Conservation (phyloP, 2,797 vertebrate genomes). For the Brachymystax lenok region DNA sequence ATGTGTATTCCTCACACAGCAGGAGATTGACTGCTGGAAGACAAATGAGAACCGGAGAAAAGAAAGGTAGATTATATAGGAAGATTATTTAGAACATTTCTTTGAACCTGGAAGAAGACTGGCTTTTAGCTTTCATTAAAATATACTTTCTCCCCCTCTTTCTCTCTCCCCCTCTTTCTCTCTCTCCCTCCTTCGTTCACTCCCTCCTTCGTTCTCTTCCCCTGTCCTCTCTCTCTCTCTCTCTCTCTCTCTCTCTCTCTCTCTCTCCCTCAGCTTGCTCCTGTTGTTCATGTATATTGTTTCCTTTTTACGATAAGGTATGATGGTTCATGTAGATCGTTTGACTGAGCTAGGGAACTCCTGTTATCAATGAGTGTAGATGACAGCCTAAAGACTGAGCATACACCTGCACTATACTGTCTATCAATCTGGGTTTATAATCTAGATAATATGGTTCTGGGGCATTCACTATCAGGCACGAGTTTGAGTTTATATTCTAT, state of each 20-base stretch:
- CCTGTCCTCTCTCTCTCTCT: not conserved
- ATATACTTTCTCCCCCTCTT: not conserved
- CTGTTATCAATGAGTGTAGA: not conserved
- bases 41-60: not conserved
- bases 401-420: too few species aligned
- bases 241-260: not conserved
- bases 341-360: not conserved
- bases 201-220: not conserved
- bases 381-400: too few species aligned
- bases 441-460: not conserved
- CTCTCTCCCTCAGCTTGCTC: not conserved
- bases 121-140: too few species aligned
- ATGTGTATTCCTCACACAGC: not conserved
- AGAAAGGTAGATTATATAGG: not conserved
- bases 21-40: not conserved
- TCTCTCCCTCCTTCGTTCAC: not conserved
- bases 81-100: too few species aligned
- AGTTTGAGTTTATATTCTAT: not conserved
- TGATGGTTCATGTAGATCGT: not conserved
- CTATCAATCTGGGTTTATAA: not conserved
- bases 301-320: not conserved
- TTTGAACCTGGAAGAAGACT: too few species aligned
- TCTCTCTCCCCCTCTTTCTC: not conserved
- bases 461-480: not conserved
- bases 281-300: too few species aligned